Base-by-base conservation (phyloP, 2,888 invertebrate genomes). In the Euzophera pinguis region DNA sequence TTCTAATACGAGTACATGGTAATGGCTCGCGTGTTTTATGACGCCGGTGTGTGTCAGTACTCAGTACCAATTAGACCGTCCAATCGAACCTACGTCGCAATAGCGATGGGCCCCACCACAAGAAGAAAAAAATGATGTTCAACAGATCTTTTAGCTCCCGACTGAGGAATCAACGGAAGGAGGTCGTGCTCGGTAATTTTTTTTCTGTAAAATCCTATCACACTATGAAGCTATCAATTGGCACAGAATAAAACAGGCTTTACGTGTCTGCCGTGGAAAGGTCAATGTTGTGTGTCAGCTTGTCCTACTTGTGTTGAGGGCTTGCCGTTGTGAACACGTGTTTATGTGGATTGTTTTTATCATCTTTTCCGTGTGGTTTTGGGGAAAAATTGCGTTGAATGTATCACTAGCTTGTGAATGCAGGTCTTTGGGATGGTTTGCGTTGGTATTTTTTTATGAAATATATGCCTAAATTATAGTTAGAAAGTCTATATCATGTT, bases 111-210 rank as follows among this genome's bases (percentile, higher is more conserved):
- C 59, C 59, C 61, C 53, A 62, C 60, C n/a, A n/a, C n/a, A n/a
- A 56, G 62, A 52, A 49, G 55, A 51, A 52, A 53, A 50, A 71
- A 59, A 89, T 90, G 89, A 67, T 89, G 65, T 75, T 78, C 67
- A 77, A 81, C 73, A 76, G 84, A 68, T 82, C 85, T 34, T 86
- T 87, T 73, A 81, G 89, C 69, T 91, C 92, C 61, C 91, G 94
- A 48, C 88, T 93, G 57, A 85, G 94, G 72, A 92, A 92, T 79
- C 92, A 92, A 63, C 91, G 92, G 78, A 94, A 92, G 81, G 95
- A 95, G 87, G 90, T 95, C 56, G 83, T 95, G 64, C 86, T 95
- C 71, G 95, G 95, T 95, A 91, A 84, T 90, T 22, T 22, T 22
- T 22, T 22, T 22, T 3, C 22, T 3, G 5, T 22, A 22, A 22